Conservation (phyloP, 2,113 vertebrate species). For the Lathamus discolor region DNA sequence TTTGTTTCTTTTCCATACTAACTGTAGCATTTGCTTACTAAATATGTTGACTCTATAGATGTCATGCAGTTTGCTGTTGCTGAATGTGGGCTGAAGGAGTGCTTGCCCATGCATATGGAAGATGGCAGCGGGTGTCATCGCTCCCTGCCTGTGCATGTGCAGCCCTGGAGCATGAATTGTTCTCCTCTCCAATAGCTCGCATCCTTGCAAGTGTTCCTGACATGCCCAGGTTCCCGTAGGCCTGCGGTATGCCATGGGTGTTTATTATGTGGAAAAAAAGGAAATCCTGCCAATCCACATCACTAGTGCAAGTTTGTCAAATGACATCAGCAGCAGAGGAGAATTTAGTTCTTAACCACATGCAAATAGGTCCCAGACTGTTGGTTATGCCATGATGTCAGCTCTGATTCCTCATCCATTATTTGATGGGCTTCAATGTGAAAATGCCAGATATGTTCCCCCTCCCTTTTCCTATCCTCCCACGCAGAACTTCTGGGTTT, state of each 20-base stretch:
- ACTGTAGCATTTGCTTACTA: background rate
- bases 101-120: background rate
- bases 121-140: background rate
- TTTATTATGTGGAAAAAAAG: conserved; percentile 63
- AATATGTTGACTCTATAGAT: background rate
- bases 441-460: background rate
- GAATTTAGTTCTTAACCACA: conserved; percentile 64
- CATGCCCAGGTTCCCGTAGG: background rate
- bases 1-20: conserved; percentile 7
- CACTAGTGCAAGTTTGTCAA: conserved; percentile 57
- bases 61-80: background rate
- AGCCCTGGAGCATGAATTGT: background rate
- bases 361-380: conserved; percentile 60
- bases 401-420: conserved; percentile 57
- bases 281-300: conserved; percentile 63
- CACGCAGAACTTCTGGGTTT: conserved; percentile 44
- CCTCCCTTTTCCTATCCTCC: background rate
- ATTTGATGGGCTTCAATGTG: conserved; percentile 34
- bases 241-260: conserved; percentile 10
- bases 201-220: background rate
- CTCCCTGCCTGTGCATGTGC: background rate
- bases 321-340: conserved; percentile 68
- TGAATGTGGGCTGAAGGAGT: background rate
- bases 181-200: background rate
- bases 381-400: conserved; percentile 69